Evolutionary conservation across 2,797 vertebrate species (phyloP), one percentile per base, ranked within the genome.

Genomic region (Aldrovandia affinis): DNA sequence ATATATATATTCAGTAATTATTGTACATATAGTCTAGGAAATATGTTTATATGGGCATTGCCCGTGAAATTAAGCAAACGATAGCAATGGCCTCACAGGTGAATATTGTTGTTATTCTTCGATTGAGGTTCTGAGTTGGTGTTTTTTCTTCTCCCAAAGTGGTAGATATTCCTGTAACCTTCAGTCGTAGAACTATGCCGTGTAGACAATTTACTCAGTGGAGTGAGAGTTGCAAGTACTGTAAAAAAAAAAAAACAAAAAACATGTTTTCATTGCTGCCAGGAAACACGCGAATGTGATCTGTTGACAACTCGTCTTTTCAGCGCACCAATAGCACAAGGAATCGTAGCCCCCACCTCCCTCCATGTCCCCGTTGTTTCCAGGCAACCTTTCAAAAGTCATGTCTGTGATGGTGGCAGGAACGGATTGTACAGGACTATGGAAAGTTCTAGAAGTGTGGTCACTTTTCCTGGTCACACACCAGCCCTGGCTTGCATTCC

Each of bases 281-380:
- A 30, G 39, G 80, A 28, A 63, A 50, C n/a, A 79, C 50, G 65
- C 81, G 84, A 86, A 86, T 89, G 93, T 92, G 91, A 84, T 83
- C 52, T 22, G 81, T 82, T 91, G 89, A 81, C 89, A 81, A 77
- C 12, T 82, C 80, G 80, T 85, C 63, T 75, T 84, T 89, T 91
- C 89, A 87, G 88, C 90, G 93, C 90, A 93, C 89, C 91, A 93
- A 93, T 93, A 92, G 92, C 92, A 92, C 91, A 92, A 86, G 88
- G 93, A 94, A 94, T 91, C 91, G 91, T 93, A 92, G 90, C 39
- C n/a, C n/a, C n/a, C n/a, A n/a, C n/a, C n/a, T n/a, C 30, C 52
- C 77, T 57, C 84, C 75, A n/a, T n/a, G n/a, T n/a, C 75, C 20
- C 61, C 68, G 12, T 73, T 78, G 57, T 61, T 77, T 75, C 59